Base-by-base conservation (phyloP, 2,113 vertebrate genomes). In the Macquaria australasica region DNA sequence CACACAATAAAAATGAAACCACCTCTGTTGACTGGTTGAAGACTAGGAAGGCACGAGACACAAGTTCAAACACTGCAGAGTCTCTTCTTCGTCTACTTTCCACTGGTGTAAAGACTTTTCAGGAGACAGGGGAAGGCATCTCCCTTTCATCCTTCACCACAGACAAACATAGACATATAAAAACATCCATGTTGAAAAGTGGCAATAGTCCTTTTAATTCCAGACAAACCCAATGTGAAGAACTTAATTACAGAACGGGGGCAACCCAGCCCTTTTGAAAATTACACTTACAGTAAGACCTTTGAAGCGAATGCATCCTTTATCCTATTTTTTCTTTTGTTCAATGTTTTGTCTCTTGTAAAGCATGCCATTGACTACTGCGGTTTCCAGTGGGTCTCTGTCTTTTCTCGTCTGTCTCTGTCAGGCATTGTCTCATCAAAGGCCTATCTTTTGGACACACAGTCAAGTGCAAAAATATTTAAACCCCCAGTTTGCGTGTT, bases 161-260 rank as follows among this genome's bases (percentile, higher is more conserved):
- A 95, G 93, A 91, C 91, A 94, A 95, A 94, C 93, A 94, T 86
- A 95, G 91, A 94, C 95, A 89, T 90, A 95, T 95, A 95, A 95
- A 95, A 95, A 93, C 89, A 91, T 93, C 90, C 89, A 87, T 89
- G 90, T 84, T 91, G 90, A 93, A 94, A 84, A 94, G 92, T 92
- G 90, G 90, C 88, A 93, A 94, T 92, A 88, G 92, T 88, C 89
- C 90, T 94, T 93, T 95, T 92, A 94, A 94, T 92, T 94, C 93
- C 92, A 92, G 88, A 94, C 88, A 92, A 93, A 94, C 92, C 92
- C 90, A 89, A 91, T 86, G 89, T 84, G 87, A 94, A 93, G 89
- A 84, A 91, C 84, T 94, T 96, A 96, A 96, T 95, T 95, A 96
- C 92, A 95, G 93, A 95, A 95, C 31, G 87, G 93, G 93, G 91